Conservation (phyloP, 1,140 invertebrate species). For the Scaptomyza pallida region DNA sequence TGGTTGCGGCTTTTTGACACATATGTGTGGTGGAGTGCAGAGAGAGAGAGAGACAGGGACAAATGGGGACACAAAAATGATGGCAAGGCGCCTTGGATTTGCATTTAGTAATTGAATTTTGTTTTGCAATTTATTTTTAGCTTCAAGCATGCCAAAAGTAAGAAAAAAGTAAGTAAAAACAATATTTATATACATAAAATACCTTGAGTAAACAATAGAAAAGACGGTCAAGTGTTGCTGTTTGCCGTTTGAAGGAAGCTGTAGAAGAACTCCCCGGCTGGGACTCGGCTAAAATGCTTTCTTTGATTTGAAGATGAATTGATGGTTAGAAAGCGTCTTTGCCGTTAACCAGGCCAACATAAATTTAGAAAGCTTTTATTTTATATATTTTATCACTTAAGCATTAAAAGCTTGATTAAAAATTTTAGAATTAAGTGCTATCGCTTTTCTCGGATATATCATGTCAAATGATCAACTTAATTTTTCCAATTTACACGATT, state of each 20-base stretch:
- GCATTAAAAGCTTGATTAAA: not conserved
- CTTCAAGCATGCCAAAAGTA: slow-evolving; percentile 55
- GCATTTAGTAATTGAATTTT: slow-evolving; percentile 81
- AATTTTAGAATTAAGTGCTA: not conserved
- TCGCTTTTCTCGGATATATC: slow-evolving; percentile 2
- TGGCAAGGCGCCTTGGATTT: slow-evolving; percentile 57
- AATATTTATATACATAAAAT: slow-evolving; percentile 43
- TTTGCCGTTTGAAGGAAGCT: slow-evolving; percentile 22
- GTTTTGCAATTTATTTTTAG: slow-evolving; percentile 74
- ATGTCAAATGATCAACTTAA: slow-evolving; percentile 24
- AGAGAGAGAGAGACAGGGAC: not conserved
- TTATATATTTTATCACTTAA: not conserved
- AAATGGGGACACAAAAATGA: slow-evolving; percentile 1
- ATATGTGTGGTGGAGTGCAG: slow-evolving; percentile 41
- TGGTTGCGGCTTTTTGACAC: slow-evolving; percentile 67
- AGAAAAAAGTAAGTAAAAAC: slow-evolving; percentile 1
- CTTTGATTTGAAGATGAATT: not conserved
- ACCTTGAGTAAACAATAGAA: slow-evolving; percentile 25
- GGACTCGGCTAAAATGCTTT: not conserved
- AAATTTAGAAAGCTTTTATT: too few relatives aligned
- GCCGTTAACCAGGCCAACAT: not conserved
- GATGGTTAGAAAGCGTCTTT: too few relatives aligned
- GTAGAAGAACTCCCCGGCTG: slow-evolving; percentile 4
- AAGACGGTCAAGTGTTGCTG: slow-evolving; percentile 35
- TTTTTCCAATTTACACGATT: slow-evolving; percentile 33